Base-by-base conservation (phyloP, 2,888 invertebrate genomes). In the Leptinotarsa peninsularis region DNA sequence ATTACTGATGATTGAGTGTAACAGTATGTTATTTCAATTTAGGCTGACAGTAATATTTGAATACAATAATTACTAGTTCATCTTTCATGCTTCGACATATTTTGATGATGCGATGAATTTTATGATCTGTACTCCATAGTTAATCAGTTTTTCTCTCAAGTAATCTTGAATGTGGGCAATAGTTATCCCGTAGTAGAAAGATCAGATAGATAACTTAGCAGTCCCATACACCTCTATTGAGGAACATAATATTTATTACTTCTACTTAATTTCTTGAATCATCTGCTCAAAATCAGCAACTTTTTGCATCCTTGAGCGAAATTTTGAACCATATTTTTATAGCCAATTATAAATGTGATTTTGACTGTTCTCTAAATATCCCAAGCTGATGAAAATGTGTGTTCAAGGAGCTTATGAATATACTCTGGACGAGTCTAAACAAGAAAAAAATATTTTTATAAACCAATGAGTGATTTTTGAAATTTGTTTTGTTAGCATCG, bases 281-380 rank as follows among this genome's bases (percentile, higher is more conserved):
- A 13, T 18, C 18, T 18, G 54, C 54, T 54, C 54, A 54, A 54
- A 54, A 18, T 54, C 18, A 54, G 54, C 18, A 18, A 54, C n/a
- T 13, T 54, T 54, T 18, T 89, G 21, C 27, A 27, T 27, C 60
- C 60, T n/a, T 4, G 18, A 23, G 23, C 21, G 2, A 58, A 58
- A 14, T 23, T 21, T 21, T 4, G 1, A 23, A 17, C 10, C 14
- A 27, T 58, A 58, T 58, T 23, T 58, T 58, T 58, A 58, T 14
- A 58, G 72, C 69, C 72, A 75, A 75, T 76, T 72, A 76, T 72
- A 66, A 70, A 76, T 76, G 75, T 76, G 75, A 72, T 76, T 43
- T 76, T 58, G 52, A 76, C 23, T 72, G 56, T 70, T 70, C 70
- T 21, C 49, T 43, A 21, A 58, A 49, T 70, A 70, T 70, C 15